Evolutionary conservation across 2,888 invertebrate genomes (phyloP), one percentile per base, ranked within the genome.

Genomic region (Aelia acuminata): DNA sequence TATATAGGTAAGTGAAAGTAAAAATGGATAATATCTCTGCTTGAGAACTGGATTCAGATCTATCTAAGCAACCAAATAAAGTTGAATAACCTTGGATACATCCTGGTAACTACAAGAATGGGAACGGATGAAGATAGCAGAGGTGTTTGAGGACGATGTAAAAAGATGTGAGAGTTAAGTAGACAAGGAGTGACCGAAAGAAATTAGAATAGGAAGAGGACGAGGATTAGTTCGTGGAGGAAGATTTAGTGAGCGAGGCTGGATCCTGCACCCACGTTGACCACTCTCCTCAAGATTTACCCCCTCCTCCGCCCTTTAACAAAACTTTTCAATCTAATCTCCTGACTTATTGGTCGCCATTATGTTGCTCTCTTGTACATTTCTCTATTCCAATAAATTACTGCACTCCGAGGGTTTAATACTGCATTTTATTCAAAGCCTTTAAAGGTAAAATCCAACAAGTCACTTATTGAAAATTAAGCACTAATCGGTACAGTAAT

Each of bases 241-340:
- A 3, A 80, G 80, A 80, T 80, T 80, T 80, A 80, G 63, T 70
- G 63, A 31, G 63, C 0, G 3, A 22, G 15, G 43, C n/a, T 5
- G 22, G 39, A 8, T n/a, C n/a, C n/a, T 11, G 39, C 35, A 35
- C 80, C 43, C 80, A 80, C 80, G 43, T 80, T 43, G 80, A 35
- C 35, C 35, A 43, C 18, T 35, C 63, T 63, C 10, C 26, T 7
- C 50, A 20, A 35, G 87, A 87, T 87, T 87, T 87, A 87, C 31
- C 48, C n/a, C n/a, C 70, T 1, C 26, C 35, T n/a, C 87, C 43
- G 22, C 26, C 26, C 70, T 75, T 87, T 87, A 75, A 87, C 87
- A 87, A 87, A 87, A 87, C 87, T 87, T 87, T 87, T 87, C 87
- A 87, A 87, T 87, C 87, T 75, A 75, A 87, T 63, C 87, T 39